phyloP scores from a whole-genome alignment of 2,888 invertebrate genomes.

The Nysson spinosus region DNA sequence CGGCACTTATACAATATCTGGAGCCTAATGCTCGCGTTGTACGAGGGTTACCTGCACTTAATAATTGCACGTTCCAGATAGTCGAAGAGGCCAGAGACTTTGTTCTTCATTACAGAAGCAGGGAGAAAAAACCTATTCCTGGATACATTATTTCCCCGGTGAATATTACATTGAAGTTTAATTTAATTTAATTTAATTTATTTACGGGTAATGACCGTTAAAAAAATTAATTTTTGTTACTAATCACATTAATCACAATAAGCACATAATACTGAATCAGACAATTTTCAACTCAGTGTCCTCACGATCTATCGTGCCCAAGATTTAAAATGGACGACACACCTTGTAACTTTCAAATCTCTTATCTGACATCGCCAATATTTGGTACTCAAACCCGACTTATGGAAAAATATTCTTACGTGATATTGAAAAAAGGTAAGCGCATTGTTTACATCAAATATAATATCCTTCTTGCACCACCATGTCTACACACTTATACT shows the following conservation, averaged over 20 bases:
- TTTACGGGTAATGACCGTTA: no score
- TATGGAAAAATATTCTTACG: slow-evolving; percentile 86
- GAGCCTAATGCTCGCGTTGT: no score
- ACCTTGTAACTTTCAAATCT: slow-evolving; percentile 88
- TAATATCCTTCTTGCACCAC: no score
- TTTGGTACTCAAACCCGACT: slow-evolving; percentile 60
- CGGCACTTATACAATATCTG: no score
- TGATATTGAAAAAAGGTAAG: slow-evolving; percentile 88
- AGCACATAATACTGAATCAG: not conserved
- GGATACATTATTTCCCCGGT: slow-evolving; percentile 89
- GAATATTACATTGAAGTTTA: slow-evolving; percentile 69
- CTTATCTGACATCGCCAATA: slow-evolving; percentile 80
- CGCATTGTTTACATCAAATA: no score
- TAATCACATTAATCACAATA: no score
- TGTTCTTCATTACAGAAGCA: slow-evolving; percentile 80
- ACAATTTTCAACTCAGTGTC: slow-evolving; percentile 81
- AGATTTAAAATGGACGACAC: slow-evolving; percentile 81
- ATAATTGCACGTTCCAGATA: slow-evolving; percentile 71
- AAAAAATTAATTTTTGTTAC: no score
- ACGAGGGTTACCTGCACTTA: no score
- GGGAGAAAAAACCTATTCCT: slow-evolving; percentile 67
- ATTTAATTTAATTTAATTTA: no score
- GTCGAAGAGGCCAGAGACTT: slow-evolving; percentile 92
- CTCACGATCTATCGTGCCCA: slow-evolving; percentile 90
- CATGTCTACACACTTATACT: no score